Conservation (phyloP, 2,797 vertebrate species). For the Ibycter americanus region DNA sequence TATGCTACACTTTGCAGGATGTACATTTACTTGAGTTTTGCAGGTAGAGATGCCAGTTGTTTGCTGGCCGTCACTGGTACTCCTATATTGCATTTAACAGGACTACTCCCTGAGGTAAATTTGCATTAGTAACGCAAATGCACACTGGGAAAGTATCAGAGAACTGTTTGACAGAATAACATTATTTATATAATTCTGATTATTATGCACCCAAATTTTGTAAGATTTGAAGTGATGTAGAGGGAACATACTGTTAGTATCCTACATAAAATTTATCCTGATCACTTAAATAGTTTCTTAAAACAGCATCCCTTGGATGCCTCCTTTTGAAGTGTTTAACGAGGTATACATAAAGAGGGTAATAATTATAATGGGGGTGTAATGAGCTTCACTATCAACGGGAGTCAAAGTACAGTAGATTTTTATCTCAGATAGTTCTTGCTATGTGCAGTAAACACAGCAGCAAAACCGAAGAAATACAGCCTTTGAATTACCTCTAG, state of each 20-base stretch:
- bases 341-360: constrained; percentile 5
- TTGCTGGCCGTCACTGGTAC: neutral
- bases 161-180: neutral
- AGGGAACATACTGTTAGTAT: constrained; percentile 17
- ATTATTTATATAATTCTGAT: neutral
- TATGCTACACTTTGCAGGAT: neutral
- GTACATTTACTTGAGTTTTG: neutral
- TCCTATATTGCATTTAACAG: neutral
- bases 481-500: neutral
- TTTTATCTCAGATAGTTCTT: constrained; percentile 46
- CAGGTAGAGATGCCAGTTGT: neutral
- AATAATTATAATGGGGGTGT: constrained; percentile 56
- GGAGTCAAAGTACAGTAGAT: constrained; percentile 42
- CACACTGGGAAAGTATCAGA: neutral
- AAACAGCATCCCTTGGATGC: constrained; percentile 45
- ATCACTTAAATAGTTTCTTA: constrained; percentile 50
- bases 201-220: neutral
- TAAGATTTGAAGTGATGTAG: neutral
- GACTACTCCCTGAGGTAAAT: neutral
- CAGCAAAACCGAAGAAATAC: neutral
- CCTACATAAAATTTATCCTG: constrained; percentile 43
- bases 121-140: neutral
- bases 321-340: constrained; percentile 36
- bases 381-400: constrained; percentile 38
- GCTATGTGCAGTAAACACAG: neutral